phyloP scores from a whole-genome alignment of 2,888 invertebrate species.

The Cynaeus angustus region DNA sequence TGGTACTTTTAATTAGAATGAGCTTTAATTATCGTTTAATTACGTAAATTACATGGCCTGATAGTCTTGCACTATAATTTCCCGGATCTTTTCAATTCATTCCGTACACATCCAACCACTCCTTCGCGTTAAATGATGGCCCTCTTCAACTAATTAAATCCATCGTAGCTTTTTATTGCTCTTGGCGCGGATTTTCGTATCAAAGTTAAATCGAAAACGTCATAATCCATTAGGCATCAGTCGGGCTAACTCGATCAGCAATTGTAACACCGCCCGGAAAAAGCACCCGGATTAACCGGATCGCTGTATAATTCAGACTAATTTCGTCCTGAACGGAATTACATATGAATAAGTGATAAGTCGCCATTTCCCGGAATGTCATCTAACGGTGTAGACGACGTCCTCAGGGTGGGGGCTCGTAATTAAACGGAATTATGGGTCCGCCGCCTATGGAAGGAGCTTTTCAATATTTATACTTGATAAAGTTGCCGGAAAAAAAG shows the following conservation, averaged over 20 bases:
- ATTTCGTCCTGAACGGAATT: conserved; percentile 68
- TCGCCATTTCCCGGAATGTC: conserved; percentile 63
- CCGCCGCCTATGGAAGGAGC: conserved; percentile 45
- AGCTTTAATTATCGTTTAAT: conserved; percentile 62
- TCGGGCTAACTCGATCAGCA: conserved; percentile 40
- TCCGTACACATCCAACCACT: conserved; percentile 35
- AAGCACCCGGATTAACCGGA: conserved; percentile 60
- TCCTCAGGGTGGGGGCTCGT: conserved; percentile 46
- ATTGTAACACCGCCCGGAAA: conserved; percentile 51
- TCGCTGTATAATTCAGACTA: conserved; percentile 67
- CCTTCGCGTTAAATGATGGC: conserved; percentile 46
- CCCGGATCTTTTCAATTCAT: conserved; percentile 50
- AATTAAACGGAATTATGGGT: conserved; percentile 54
- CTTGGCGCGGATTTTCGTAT: conserved; percentile 30
- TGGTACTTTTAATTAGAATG: conserved; percentile 61
- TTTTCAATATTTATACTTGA: conserved; percentile 51
- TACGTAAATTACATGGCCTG: conserved; percentile 57
- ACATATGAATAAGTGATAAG: conserved; percentile 68
- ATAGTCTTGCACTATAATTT: conserved; percentile 56
- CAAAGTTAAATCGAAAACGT: conserved; percentile 43
- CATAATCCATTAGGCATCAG: conserved; percentile 41
- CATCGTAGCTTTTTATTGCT: conserved; percentile 32
- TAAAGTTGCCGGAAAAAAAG: conserved; percentile 41
- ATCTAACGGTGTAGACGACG: conserved; percentile 44
- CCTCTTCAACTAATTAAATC: conserved; percentile 46